Evolutionary conservation across 2,888 invertebrate genomes (phyloP).

Genomic region (Nephrotoma flavescens): DNA sequence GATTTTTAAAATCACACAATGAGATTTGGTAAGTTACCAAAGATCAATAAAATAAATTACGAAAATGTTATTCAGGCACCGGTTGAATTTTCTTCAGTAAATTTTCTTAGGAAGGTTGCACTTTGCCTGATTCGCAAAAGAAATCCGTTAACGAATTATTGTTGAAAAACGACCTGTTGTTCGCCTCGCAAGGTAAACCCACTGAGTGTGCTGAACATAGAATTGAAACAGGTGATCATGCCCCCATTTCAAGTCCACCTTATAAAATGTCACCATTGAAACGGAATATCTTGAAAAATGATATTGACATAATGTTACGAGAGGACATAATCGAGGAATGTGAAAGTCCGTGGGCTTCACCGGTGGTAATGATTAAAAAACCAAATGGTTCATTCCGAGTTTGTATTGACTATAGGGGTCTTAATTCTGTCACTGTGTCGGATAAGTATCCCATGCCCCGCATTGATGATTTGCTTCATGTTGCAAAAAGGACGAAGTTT

Average conservation of each 20-base stretch:
- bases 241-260: too few species aligned
- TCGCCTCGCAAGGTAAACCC: too few species aligned
- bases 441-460: constrained; percentile 25
- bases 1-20: too few species aligned
- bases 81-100: too few species aligned
- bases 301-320: constrained; percentile 3
- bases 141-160: too few species aligned
- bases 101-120: too few species aligned
- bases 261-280: too few species aligned
- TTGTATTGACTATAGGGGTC: constrained; percentile 11
- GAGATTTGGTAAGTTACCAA: constrained; percentile 8
- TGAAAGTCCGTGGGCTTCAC: constrained; percentile 12
- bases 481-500: constrained; percentile 16
- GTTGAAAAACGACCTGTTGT: too few species aligned
- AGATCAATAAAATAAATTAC: constrained; percentile 15
- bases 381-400: constrained; percentile 14
- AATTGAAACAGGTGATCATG: too few species aligned
- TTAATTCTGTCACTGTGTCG: constrained; percentile 15
- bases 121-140: too few species aligned
- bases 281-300: too few species aligned
- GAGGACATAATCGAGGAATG: constrained; percentile 14
- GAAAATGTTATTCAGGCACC: constrained; percentile 14
- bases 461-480: constrained; percentile 26
- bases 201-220: too few species aligned
- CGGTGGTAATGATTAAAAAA: constrained; percentile 16